These are phyloP conservation scores for Halesus radiatus DNA, from an alignment of 1,140 invertebrate genomes.

Conservation along the genomic window DNA sequence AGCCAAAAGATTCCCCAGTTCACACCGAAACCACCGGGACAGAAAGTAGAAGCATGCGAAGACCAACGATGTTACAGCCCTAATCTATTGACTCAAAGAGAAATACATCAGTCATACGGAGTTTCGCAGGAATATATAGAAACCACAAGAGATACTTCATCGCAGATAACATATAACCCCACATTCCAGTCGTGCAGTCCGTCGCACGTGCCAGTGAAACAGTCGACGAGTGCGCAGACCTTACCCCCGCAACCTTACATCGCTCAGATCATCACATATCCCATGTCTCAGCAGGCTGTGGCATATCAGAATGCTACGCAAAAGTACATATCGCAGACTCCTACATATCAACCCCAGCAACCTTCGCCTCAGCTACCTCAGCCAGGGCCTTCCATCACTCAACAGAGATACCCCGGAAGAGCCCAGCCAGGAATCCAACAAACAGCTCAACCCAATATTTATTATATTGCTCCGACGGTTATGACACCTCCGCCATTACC, in stretches of 20 bases:
- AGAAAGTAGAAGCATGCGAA: conserved; percentile 35
- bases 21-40: conserved; percentile 62
- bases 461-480: conserved; percentile 65
- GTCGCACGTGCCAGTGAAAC: conserved; percentile 59
- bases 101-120: conserved; percentile 58
- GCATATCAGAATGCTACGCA: conserved; percentile 58
- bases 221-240: conserved; percentile 58
- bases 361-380: conserved; percentile 36
- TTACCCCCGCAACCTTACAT: conserved; percentile 65
- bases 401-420: conserved; percentile 59
- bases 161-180: conserved; percentile 69
- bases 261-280: conserved; percentile 68
- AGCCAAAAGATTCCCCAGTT: conserved; percentile 67
- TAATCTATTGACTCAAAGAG: conserved; percentile 60
- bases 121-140: conserved; percentile 55
- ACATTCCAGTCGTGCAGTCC: conserved; percentile 71
- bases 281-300: conserved; percentile 67
- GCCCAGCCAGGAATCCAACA: conserved; percentile 44
- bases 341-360: conserved; percentile 61
- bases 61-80: conserved; percentile 61
- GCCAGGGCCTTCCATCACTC: conserved; percentile 51
- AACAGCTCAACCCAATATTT: conserved; percentile 63
- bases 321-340: conserved; percentile 67
- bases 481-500: conserved; percentile 31
- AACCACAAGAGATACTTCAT: conserved; percentile 61